A percentile compares a stretch with the other conserved stretches of the same genome.
These are phyloP conservation scores for Heliangelus exortis DNA, from an alignment of 2,797 vertebrate genomes.

Conservation along the genomic window DNA sequence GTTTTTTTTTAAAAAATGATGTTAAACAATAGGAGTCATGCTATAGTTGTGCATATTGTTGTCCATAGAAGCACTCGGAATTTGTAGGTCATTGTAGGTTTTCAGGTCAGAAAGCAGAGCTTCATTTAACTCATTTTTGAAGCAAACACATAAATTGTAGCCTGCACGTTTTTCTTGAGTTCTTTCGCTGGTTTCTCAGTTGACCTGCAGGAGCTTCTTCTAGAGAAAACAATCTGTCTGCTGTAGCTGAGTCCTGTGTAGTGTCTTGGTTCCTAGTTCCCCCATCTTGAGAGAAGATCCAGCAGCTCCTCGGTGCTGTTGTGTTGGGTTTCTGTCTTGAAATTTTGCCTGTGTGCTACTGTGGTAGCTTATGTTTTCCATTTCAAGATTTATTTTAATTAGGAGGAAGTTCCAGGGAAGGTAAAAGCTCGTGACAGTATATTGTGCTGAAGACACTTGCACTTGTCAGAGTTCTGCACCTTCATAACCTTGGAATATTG, in stretches of 20 bases:
- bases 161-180: neutral
- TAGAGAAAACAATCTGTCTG: neutral
- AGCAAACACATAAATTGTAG: neutral
- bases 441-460: neutral
- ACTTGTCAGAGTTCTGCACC: neutral
- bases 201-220: neutral
- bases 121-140: neutral
- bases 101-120: neutral
- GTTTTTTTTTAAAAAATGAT: too few species aligned
- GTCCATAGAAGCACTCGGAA: neutral
- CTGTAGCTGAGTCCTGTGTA: neutral
- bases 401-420: neutral
- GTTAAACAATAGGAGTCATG: neutral
- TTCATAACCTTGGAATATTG: neutral
- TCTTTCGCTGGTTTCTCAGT: neutral
- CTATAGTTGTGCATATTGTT: neutral
- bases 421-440: neutral
- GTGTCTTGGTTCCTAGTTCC: neutral
- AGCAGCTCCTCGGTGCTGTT: neutral
- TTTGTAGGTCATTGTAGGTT: neutral
- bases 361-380: neutral
- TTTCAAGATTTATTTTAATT: neutral
- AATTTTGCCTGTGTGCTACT: neutral
- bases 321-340: neutral
- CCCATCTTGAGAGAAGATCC: neutral